Conservation (phyloP, 2,888 invertebrate species). For the Andrena marginata region DNA sequence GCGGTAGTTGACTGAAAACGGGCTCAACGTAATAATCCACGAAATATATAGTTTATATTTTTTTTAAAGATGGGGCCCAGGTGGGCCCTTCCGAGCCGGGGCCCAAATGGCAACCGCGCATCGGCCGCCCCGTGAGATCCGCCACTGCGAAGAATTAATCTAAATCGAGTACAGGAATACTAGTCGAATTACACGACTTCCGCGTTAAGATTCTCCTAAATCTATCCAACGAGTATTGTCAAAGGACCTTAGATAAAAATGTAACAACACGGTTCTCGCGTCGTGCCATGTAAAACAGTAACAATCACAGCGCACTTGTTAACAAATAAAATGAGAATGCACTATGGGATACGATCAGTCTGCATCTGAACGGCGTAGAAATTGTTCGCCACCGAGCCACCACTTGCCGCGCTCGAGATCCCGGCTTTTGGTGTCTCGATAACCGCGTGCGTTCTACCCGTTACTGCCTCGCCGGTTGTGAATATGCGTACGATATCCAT, state of each 20-base stretch:
- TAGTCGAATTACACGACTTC: conserved; percentile 32
- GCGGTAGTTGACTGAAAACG: too few relatives aligned
- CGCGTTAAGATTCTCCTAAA: conserved; percentile 11
- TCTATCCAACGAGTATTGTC: conserved; percentile 55
- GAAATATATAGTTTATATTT: too few relatives aligned
- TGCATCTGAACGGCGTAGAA: conserved; percentile 39
- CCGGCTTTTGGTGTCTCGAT: too few relatives aligned
- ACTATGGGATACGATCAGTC: conserved; percentile 62
- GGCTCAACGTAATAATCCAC: too few relatives aligned
- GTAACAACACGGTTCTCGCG: conserved; percentile 48
- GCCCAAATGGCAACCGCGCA: too few relatives aligned
- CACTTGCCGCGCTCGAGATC: too few relatives aligned
- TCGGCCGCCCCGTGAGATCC: too few relatives aligned
- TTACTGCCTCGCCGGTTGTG: conserved; percentile 25
- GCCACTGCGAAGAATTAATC: conserved; percentile 16
- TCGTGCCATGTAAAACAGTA: conserved; percentile 57
- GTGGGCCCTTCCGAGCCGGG: too few relatives aligned
- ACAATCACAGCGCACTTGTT: conserved; percentile 70
- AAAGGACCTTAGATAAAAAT: conserved; percentile 53
- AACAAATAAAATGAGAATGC: conserved; percentile 64
- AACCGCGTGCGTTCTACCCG: conserved; percentile 16
- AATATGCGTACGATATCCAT: conserved; percentile 13
- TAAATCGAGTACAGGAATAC: conserved; percentile 31
- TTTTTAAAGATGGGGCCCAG: too few relatives aligned
- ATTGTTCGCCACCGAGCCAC: background rate